Evolutionary conservation across 1,140 invertebrate genomes (phyloP), one percentile per base, ranked within the genome.

Genomic region (Drosophila paulistorum): DNA sequence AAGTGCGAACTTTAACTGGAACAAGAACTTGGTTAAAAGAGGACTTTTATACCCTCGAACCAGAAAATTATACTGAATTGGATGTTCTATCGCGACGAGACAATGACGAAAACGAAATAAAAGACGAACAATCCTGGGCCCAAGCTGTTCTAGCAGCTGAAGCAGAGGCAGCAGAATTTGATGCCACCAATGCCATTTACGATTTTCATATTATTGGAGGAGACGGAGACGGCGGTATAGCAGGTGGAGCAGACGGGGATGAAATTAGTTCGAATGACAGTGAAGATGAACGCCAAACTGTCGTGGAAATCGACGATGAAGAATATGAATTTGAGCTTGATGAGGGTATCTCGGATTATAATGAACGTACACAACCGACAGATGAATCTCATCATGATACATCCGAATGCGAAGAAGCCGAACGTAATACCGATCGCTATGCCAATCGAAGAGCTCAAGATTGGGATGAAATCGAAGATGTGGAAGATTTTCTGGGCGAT

Each of bases 331-430:
- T 79, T 14, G 91, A 92, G 33, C 58, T 92, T 41, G 91, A 92
- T 51, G 90, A 90, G 17, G 90, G 91, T 48, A 91, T 91, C 65
- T 91, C 84, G 7, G 90, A 91, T 13, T 84, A 90, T 23, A 91
- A 91, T 30, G 87, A 91, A 33, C 81, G 90, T 7, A 91, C 90
- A 2, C 83, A 87, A 39, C 90, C 90, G 7, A 89, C 90, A 1
- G 90, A 91, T 41, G 90, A 91, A 20, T 91, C 90, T 0, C 90
- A 91, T 63, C 90, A 91, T 51, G 90, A 91, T 26, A 86, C 86
- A 0, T 91, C 90, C 2, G 90, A 91, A 62, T 91, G 90, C 51
- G 90, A 91, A 42, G 90, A 91, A 65, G 90, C 90, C 11, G 90
- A 91, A 14, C 75, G 91, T 3, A 91, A 91, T 70, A 79, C 78